These are phyloP conservation scores for Protodeltote pygarga DNA, from an alignment of 2,888 invertebrate species.

Conservation along the genomic window DNA sequence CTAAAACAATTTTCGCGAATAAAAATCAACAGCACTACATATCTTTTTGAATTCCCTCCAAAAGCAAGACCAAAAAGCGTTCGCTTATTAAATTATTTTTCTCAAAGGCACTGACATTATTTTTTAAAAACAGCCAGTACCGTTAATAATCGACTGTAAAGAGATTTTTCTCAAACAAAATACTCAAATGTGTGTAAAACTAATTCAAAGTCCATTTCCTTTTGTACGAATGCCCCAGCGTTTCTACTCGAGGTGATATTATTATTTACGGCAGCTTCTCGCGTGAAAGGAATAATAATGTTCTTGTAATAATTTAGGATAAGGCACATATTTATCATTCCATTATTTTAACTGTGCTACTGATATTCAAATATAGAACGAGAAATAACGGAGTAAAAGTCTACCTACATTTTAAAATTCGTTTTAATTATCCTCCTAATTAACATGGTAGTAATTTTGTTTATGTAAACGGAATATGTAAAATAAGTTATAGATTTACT, in stretches of 20 bases:
- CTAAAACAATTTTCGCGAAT: no score
- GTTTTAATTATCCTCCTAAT: no score
- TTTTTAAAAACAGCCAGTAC: no score
- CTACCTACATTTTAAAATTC: no score
- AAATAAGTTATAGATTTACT: not conserved
- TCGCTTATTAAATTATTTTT: no score
- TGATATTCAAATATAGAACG: constrained; percentile 1
- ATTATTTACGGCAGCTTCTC: constrained; percentile 45
- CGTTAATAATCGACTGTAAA: not conserved
- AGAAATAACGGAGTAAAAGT: constrained; percentile 9
- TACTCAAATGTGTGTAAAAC: constrained; percentile 33
- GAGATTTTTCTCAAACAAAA: constrained; percentile 23
- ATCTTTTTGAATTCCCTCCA: no score
- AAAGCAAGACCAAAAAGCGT: no score
- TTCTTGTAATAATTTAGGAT: constrained; percentile 37
- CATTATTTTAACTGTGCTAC: constrained; percentile 23
- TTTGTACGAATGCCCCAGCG: constrained; percentile 38
- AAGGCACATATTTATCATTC: constrained; percentile 31
- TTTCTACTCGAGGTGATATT: constrained; percentile 44
- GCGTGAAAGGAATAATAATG: constrained; percentile 48
- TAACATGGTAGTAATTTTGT: no score
- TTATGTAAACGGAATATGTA: not conserved
- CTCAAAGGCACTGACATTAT: no score
- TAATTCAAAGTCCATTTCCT: constrained; percentile 45
- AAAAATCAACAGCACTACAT: no score